Evolutionary conservation across 2,797 vertebrate species (phyloP).

Genomic region (Limnodromus scolopaceus): DNA sequence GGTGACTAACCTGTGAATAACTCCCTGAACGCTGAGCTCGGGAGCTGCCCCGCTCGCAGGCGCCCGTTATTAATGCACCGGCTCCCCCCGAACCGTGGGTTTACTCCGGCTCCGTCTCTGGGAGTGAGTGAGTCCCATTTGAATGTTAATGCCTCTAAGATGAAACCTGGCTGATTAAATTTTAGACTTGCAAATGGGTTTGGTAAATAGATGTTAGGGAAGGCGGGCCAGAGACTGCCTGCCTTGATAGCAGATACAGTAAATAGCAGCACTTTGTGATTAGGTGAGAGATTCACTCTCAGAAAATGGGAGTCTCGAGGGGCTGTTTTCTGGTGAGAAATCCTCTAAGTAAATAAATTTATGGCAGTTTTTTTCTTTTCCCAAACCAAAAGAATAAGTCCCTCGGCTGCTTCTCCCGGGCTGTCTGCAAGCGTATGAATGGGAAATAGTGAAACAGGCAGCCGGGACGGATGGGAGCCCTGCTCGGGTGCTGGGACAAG

Average conservation of each 20-base stretch:
- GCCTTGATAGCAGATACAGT: conserved; percentile 24
- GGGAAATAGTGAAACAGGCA: neutral
- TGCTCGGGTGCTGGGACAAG: fast-evolving
- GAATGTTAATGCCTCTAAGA: conserved; percentile 60
- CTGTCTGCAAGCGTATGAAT: neutral
- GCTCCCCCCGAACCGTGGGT: neutral
- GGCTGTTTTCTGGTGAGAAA: conserved; percentile 68
- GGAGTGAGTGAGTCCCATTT: conserved; percentile 22
- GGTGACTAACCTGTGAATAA: neutral
- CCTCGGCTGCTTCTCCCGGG: neutral
- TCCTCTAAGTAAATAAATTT: conserved; percentile 68
- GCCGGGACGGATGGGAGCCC: neutral
- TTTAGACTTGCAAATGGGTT: conserved; percentile 76
- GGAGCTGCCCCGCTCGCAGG: neutral
- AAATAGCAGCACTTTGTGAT: conserved; percentile 58
- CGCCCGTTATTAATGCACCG: neutral
- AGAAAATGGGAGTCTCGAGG: conserved; percentile 56
- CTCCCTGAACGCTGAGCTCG: fast-evolving
- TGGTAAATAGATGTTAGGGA: conserved; percentile 57
- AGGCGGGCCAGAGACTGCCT: conserved; percentile 60
- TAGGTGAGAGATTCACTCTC: conserved; percentile 62
- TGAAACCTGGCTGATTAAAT: conserved; percentile 71
- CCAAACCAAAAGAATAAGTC: neutral
- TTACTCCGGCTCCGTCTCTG: neutral
- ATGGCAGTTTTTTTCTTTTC: conserved; percentile 44